These are phyloP conservation scores for Acropora yongei DNA, from an alignment of 64 coral and sea anemone species.

Conservation along the genomic window DNA sequence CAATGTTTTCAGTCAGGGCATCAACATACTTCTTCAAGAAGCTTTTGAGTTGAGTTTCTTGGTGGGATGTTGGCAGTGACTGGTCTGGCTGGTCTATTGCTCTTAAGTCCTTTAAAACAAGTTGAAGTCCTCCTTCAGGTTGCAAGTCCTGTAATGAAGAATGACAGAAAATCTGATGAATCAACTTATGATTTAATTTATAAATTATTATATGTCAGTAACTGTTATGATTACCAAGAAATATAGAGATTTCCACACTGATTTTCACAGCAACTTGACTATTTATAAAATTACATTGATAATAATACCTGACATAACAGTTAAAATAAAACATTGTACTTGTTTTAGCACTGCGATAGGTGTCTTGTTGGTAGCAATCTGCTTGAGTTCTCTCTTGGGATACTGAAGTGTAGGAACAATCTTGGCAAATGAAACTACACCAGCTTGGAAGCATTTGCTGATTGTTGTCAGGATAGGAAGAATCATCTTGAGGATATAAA, in stretches of 20 bases:
- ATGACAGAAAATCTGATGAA: not conserved
- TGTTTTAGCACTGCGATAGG: conserved; percentile 24
- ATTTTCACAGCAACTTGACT: conserved; percentile 8
- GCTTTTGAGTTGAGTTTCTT: conserved; percentile 26
- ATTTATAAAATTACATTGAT: not conserved
- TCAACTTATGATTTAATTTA: too few relatives aligned
- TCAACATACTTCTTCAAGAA: conserved; percentile 26
- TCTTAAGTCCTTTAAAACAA: conserved; percentile 20
- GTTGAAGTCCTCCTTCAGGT: conserved; percentile 34
- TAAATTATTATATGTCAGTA: too few relatives aligned
- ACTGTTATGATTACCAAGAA: too few relatives aligned
- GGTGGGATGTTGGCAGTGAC: not conserved
- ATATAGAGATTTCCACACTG: not conserved
- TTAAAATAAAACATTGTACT: not conserved
- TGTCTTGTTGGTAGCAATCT: conserved; percentile 2
- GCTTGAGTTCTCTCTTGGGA: conserved; percentile 2
- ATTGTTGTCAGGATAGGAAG: conserved; percentile 32
- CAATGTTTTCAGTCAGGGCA: conserved; percentile 26
- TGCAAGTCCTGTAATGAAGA: conserved; percentile 12
- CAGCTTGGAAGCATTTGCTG: conserved; percentile 34
- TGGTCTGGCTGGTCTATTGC: conserved; percentile 18
- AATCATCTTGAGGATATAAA: conserved; percentile 29
- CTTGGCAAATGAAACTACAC: conserved; percentile 30
- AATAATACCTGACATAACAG: too few relatives aligned
- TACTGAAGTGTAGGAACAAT: conserved; percentile 21